Base-by-base conservation (phyloP, 2,888 invertebrate species). In the Polietes domitor region DNA sequence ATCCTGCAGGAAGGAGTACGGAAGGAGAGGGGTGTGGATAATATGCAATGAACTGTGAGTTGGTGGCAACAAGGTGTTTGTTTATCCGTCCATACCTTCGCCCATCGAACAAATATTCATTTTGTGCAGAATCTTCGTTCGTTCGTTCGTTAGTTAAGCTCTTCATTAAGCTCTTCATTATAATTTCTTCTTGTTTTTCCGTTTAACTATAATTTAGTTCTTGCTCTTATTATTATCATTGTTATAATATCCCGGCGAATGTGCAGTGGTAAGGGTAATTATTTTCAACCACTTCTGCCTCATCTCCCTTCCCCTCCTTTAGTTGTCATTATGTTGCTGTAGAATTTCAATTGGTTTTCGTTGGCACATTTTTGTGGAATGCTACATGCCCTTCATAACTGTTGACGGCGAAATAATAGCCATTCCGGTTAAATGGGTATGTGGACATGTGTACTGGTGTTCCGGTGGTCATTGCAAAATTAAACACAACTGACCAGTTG, bases 291-390 rank as follows among this genome's bases (percentile, higher is more conserved):
- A 37, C 21, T 65, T 68, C 65, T 15, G 37, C 58, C 17, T 2
- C 73, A 68, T 47, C 37, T 53, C 65, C 63, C n/a, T 12, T 65
- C 28, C n/a, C 80, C 71, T 68, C n/a, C 9, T 6, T 50, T 71
- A 9, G 17, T 75, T 19, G 55, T 50, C 53, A 19, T 68, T 41
- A 71, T 83, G 21, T 17, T 37, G 32, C 53, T 63, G 63, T 53
- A 47, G 70, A 79, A 81, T 85, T 85, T 87, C 86, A 86, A 85
- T 86, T 85, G 86, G 85, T 86, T 85, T 85, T 79, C 65, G 82
- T 26, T 55, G 65, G n/a, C n/a, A n/a, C n/a, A n/a, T n/a, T n/a
- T n/a, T 41, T 76, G 61, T 80, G 80, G 83, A 53, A 72, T 82
- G 80, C 1, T 82, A 77, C 1, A 3, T 37, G 37, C 12, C 84